Evolutionary conservation across 1,140 invertebrate genomes (phyloP), one percentile per base, ranked within the genome.

Genomic region (Pinna nobilis): DNA sequence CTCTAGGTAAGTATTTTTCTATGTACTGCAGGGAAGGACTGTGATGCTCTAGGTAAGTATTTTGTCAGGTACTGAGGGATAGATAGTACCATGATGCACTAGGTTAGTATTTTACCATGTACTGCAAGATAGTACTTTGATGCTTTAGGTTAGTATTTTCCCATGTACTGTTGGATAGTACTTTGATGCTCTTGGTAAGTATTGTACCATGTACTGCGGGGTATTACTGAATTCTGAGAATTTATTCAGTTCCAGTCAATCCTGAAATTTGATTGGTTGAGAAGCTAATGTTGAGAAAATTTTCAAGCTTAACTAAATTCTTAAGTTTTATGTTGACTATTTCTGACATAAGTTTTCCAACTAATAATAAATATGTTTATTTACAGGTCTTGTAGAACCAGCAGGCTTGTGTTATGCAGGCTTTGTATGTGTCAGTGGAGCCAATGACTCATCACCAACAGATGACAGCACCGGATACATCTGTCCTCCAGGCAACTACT

Each of bases 401-500:
- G 82, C 78, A 20, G 84, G 57, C 44, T 37, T 65, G 6, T 87
- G 85, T 67, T 77, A 79, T 64, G 82, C 80, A 35, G 86, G 85
- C 15, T 88, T 79, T 77, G 84, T 87, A 6, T 88, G 86, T 76
- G 72, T 80, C 18, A 63, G 64, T 59, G 83, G 82, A 11, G 76
- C 85, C 18, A 76, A 83, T 60, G 80, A 44, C 9, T 69, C 83
- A 3, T 65, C 67, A 25, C 86, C 86, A 25, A 82, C 72, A 53
- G 82, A 86, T 81, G 82, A 76, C 3, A 55, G 64, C 13, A 84
- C 80, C 13, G 86, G 86, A 18, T 83, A 84, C 47, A 68, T 78
- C 28, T 87, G 86, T 72, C 79, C 68, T 32, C 75, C 76, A 6
- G 86, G 86, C 18, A 77, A 82, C 53, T 87, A 84, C 70, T 87